phyloP scores from a whole-genome alignment of 2,113 vertebrate genomes.

The Montifringilla adamsi region DNA sequence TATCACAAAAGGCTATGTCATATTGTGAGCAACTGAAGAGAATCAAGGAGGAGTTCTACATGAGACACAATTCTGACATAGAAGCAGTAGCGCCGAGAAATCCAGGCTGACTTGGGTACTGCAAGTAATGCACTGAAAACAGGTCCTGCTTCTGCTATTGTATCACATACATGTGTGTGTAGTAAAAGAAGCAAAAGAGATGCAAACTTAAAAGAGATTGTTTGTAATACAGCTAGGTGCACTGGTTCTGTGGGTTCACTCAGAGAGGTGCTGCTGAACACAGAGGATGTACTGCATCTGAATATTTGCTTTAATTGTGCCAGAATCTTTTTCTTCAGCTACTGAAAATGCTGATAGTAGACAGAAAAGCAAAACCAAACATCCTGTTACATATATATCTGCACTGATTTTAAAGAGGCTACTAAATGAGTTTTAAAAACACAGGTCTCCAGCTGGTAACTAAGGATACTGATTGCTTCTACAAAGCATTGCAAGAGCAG shows the following conservation, averaged over 20 bases:
- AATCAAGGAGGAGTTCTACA: neutral
- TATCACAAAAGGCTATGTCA: neutral
- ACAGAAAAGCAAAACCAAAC: neutral
- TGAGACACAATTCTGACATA: neutral
- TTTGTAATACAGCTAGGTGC: neutral
- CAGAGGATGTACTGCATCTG: neutral
- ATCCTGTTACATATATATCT: neutral
- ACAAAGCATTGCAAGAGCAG: neutral
- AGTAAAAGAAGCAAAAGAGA: neutral
- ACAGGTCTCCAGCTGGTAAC: neutral
- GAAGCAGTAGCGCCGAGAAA: neutral
- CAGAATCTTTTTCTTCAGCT: neutral
- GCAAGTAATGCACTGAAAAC: neutral
- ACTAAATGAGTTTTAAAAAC: neutral
- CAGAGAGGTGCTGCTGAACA: neutral
- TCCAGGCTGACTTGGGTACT: neutral
- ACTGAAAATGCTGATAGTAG: neutral
- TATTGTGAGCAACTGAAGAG: neutral
- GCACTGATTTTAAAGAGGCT: neutral
- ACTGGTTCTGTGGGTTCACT: neutral
- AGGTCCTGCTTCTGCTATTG: accelerated
- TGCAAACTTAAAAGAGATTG: neutral
- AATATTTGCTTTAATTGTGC: neutral
- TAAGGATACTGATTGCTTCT: neutral
- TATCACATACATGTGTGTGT: neutral